Conservation (phyloP, 2,888 invertebrate species). For the Cryptocephalus moraei region DNA sequence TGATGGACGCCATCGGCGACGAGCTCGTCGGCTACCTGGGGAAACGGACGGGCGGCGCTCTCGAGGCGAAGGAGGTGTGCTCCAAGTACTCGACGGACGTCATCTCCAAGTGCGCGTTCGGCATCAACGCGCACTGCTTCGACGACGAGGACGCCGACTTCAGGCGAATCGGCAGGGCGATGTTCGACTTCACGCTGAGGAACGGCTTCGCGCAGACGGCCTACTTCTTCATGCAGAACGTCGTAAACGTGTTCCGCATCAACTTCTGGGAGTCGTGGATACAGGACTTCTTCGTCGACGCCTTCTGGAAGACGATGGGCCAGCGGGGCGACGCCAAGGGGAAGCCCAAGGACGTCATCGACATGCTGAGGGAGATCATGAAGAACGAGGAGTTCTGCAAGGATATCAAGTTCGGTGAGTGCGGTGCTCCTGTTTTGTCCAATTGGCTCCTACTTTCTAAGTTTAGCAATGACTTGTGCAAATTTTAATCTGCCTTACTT, state of each 20-base stretch:
- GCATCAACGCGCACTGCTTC: slow-evolving; percentile 34
- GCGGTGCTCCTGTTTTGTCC: too few relatives aligned
- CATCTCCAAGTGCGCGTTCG: slow-evolving; percentile 39
- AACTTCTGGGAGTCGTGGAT: slow-evolving; percentile 21
- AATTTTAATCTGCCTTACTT: too few relatives aligned
- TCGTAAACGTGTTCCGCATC: slow-evolving; percentile 21
- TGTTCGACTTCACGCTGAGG: slow-evolving; percentile 26
- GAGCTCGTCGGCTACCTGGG: neutral
- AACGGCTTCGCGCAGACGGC: slow-evolving; percentile 20
- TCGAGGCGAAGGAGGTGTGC: slow-evolving; percentile 28
- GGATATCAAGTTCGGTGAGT: slow-evolving; percentile 4
- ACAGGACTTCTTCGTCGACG: slow-evolving; percentile 21
- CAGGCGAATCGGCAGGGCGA: slow-evolving; percentile 26
- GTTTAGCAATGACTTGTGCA: too few relatives aligned
- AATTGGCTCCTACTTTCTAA: too few relatives aligned
- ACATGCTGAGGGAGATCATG: slow-evolving; percentile 29
- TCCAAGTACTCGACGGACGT: slow-evolving; percentile 38
- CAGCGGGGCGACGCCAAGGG: slow-evolving; percentile 14
- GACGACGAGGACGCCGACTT: slow-evolving; percentile 32
- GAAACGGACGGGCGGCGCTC: neutral
- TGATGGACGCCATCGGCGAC: slow-evolving; percentile 26
- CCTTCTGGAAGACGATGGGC: slow-evolving; percentile 24
- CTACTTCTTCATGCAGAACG: slow-evolving; percentile 21
- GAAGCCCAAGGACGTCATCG: slow-evolving; percentile 46
- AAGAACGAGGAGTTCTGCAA: slow-evolving; percentile 4